These are phyloP conservation scores for Eulemur coronatus DNA, from an alignment of 2,797 vertebrate species.

Conservation along the genomic window DNA sequence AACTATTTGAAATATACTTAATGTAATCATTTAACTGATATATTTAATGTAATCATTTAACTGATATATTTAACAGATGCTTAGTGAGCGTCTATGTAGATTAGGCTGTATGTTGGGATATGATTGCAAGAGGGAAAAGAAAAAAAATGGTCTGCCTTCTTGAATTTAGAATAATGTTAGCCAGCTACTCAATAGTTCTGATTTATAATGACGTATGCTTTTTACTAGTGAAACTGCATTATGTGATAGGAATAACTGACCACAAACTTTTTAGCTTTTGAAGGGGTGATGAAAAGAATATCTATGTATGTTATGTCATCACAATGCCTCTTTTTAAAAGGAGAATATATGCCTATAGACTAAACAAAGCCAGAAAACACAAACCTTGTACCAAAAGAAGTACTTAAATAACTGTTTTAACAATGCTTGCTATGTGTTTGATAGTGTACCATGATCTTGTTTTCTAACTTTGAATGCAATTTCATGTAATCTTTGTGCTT, in stretches of 20 bases:
- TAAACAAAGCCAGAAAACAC: background rate
- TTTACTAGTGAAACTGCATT: background rate
- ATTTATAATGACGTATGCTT: background rate
- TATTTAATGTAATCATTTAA: background rate
- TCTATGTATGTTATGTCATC: background rate
- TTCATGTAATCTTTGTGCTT: background rate
- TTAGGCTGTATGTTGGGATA: background rate
- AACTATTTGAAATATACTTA: background rate
- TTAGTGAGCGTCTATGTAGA: background rate
- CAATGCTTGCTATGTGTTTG: background rate
- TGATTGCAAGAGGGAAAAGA: background rate
- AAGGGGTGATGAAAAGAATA: background rate
- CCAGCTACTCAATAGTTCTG: background rate
- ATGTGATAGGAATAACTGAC: background rate
- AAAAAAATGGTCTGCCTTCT: background rate
- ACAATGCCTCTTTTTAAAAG: background rate
- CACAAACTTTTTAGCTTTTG: background rate
- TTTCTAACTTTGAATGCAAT: background rate
- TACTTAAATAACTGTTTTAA: background rate
- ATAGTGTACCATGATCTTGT: background rate
- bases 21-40: background rate
- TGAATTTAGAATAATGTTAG: background rate
- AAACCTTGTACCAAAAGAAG: background rate
- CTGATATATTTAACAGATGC: background rate
- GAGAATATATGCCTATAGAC: background rate